These are phyloP conservation scores for Cydia splendana DNA, from an alignment of 1,140 invertebrate species.

Conservation along the genomic window DNA sequence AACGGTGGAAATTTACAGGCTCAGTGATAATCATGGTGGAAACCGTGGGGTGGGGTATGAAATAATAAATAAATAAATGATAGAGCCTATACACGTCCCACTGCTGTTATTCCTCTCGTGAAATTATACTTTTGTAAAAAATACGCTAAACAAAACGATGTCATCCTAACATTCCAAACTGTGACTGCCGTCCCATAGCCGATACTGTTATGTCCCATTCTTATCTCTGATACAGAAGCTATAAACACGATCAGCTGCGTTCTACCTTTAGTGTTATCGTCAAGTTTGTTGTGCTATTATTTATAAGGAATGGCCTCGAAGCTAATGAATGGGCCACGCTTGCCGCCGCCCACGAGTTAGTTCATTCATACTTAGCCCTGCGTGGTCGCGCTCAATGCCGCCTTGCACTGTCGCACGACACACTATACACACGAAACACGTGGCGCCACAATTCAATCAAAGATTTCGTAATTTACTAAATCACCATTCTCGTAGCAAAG, in stretches of 20 bases:
- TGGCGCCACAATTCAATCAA: constrained; percentile 22
- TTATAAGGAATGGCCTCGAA: constrained; percentile 73
- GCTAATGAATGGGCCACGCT: constrained; percentile 72
- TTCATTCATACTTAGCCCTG: constrained; percentile 74
- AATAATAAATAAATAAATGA: too few species aligned
- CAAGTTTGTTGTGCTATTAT: constrained; percentile 72
- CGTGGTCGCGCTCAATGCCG: constrained; percentile 64
- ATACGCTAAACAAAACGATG: too few species aligned
- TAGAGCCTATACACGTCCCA: too few species aligned
- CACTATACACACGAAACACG: neutral
- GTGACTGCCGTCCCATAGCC: too few species aligned
- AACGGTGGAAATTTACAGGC: too few species aligned
- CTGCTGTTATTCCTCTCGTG: too few species aligned
- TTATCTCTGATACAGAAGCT: too few species aligned
- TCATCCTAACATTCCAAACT: too few species aligned
- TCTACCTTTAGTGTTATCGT: constrained; percentile 46
- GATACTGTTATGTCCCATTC: too few species aligned
- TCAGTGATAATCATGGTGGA: too few species aligned
- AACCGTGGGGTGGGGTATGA: too few species aligned
- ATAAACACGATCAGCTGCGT: constrained; percentile 16
- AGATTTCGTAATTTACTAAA: constrained; percentile 21
- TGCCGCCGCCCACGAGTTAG: constrained; percentile 63
- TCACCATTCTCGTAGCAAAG: constrained; percentile 2
- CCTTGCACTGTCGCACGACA: constrained; percentile 38
- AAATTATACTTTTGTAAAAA: too few species aligned